These are phyloP conservation scores for Epinotia ramella DNA, from an alignment of 2,888 invertebrate genomes.

Conservation along the genomic window DNA sequence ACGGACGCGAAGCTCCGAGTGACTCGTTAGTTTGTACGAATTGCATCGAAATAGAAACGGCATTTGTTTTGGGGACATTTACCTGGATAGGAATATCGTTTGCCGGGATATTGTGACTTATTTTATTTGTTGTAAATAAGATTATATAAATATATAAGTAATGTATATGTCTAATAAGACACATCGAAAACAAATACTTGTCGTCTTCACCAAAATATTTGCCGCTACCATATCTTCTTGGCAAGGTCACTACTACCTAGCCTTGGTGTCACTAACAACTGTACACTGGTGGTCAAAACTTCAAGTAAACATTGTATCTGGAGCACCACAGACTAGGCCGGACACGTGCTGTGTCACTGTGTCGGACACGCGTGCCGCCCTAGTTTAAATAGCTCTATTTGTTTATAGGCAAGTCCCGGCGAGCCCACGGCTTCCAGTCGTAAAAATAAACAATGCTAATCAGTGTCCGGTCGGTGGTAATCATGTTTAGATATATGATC, in stretches of 20 bases:
- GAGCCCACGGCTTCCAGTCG: neutral
- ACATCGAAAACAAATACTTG: too few species aligned
- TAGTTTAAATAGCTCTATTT: slow-evolving; percentile 7
- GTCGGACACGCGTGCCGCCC: slow-evolving; percentile 1
- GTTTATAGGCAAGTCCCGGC: neutral
- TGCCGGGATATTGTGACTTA: neutral
- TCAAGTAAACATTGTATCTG: slow-evolving; percentile 1
- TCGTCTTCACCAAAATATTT: too few species aligned
- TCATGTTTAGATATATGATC: slow-evolving; percentile 13
- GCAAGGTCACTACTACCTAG: too few species aligned
- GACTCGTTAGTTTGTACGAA: neutral
- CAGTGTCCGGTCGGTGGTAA: slow-evolving; percentile 2
- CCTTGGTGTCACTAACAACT: too few species aligned
- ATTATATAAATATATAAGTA: too few species aligned
- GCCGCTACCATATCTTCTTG: too few species aligned
- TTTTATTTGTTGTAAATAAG: neutral
- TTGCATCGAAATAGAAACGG: neutral
- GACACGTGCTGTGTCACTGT: slow-evolving; percentile 10
- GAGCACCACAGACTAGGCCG: neutral
- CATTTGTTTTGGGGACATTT: neutral
- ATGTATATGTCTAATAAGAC: too few species aligned
- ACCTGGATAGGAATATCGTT: neutral
- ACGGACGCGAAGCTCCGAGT: neutral
- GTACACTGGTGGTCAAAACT: neutral
- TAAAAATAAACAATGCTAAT: slow-evolving; percentile 24